Percentiles rank a stretch among this genome's conserved stretches.
These are phyloP conservation scores for Agonopterix subpropinquella DNA, from an alignment of 2,888 invertebrate species.

Conservation along the genomic window DNA sequence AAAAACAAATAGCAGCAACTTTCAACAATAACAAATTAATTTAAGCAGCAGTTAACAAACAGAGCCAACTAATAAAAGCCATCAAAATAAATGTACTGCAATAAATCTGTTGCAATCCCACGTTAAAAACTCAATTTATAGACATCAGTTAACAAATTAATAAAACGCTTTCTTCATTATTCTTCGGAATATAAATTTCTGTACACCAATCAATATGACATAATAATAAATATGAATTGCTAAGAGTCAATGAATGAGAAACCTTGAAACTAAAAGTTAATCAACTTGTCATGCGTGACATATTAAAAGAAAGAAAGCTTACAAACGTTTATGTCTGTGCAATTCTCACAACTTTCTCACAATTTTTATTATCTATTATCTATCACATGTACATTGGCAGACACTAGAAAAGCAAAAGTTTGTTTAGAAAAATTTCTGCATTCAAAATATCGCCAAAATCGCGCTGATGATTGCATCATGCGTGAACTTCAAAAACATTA, in stretches of 20 bases:
- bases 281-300: conserved; percentile 16
- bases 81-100: not conserved
- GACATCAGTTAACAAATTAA: conserved; percentile 8
- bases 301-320: conserved; percentile 17
- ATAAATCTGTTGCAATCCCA: not conserved
- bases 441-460: no score
- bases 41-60: not conserved
- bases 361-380: no score
- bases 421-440: no score
- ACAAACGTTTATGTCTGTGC: conserved; percentile 6
- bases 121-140: conserved; percentile 4
- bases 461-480: no score
- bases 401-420: no score
- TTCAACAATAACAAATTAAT: no score
- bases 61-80: not conserved
- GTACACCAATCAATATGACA: conserved; percentile 9
- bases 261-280: conserved; percentile 12
- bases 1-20: no score
- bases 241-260: conserved; percentile 4
- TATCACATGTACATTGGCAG: no score
- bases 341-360: no score
- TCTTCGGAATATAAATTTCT: conserved; percentile 7
- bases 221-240: conserved; percentile 8
- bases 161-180: conserved; percentile 6
- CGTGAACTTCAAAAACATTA: no score